phyloP scores from a whole-genome alignment of 2,888 invertebrate genomes.

The Sinodicranocentrus sp. region DNA sequence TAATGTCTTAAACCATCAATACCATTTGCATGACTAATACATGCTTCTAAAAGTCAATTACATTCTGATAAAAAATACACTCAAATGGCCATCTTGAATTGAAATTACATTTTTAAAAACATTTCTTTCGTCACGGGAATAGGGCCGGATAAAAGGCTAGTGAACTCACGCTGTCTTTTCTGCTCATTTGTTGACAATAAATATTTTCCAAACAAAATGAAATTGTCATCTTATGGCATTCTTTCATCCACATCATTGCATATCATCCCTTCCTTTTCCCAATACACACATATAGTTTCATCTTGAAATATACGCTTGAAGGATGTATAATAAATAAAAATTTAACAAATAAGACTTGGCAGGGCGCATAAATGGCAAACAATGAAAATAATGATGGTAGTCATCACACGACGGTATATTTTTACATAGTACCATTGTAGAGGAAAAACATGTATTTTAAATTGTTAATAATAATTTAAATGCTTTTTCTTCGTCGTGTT shows the following conservation, averaged over 20 bases:
- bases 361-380: slow-evolving; percentile 24
- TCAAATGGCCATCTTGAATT: slow-evolving; percentile 1
- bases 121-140: slow-evolving; percentile 5
- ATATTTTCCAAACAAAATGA: slow-evolving; percentile 15
- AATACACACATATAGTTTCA: too few species aligned
- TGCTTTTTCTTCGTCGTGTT: neutral
- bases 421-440: neutral
- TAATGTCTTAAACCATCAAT: too few species aligned
- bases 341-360: slow-evolving; percentile 13
- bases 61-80: slow-evolving; percentile 16
- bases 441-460: slow-evolving; percentile 6
- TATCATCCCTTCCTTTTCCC: neutral
- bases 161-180: slow-evolving; percentile 21
- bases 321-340: slow-evolving; percentile 2
- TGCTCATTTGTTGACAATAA: slow-evolving; percentile 25
- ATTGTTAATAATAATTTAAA: slow-evolving; percentile 14
- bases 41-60: neutral
- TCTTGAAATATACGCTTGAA: neutral
- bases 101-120: slow-evolving; percentile 7
- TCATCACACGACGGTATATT: neutral
- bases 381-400: slow-evolving; percentile 19
- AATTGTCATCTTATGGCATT: neutral
- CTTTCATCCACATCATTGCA: slow-evolving; percentile 16
- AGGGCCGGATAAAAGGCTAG: neutral
- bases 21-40: neutral